Evolutionary conservation across 2,113 vertebrate genomes (phyloP), one percentile per base, ranked within the genome.

Genomic region (Athene cunicularia): DNA sequence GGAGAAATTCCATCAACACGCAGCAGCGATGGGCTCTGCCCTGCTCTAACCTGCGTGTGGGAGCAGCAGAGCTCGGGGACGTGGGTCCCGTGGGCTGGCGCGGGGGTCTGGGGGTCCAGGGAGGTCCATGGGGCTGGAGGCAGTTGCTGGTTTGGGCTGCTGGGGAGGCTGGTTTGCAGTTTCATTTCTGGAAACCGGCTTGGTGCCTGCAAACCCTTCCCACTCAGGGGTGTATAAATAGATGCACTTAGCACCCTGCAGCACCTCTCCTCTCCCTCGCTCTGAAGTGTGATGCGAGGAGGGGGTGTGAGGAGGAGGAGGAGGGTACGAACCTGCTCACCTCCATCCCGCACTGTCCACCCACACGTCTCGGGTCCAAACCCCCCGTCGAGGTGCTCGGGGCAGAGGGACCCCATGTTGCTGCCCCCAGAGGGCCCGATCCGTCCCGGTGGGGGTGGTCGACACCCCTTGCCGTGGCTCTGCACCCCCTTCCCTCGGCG

Each of bases 1-100:
- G 15, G 56, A n/a, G 59, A 26, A 43, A 32, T 12, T 3, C 52
- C 10, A 11, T 16, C 18, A 22, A 8, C 12, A 4, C 26, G 2
- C 19, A 33, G 43, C 45, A 59, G 21, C 2, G 11, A 18, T 9
- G 32, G 60, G 77, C 10, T 18, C 49, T 14, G 55, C 9, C 20
- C 0, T 20, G 24, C 62, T n/a, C 37, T 9, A 14, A 6, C 35
- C 37, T 6, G 1, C 2, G 1, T 10, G 33, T 4, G 0, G 5
- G 62, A 70, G 63, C 77, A 64, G 77, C 24, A 27, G 56, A 47
- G 28, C 35, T 17, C 2, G 14, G 6, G 58, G 43, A 7, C 0
- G 3, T 16, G 53, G 26, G 52, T 85, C 27, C 47, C 7, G 3
- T 1, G 3, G 45, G 9, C 2, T 28, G 35, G 32, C 2, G 3